Base-by-base conservation (phyloP, 1,140 invertebrate species). In the Hyposmocoma kahamanoa region DNA sequence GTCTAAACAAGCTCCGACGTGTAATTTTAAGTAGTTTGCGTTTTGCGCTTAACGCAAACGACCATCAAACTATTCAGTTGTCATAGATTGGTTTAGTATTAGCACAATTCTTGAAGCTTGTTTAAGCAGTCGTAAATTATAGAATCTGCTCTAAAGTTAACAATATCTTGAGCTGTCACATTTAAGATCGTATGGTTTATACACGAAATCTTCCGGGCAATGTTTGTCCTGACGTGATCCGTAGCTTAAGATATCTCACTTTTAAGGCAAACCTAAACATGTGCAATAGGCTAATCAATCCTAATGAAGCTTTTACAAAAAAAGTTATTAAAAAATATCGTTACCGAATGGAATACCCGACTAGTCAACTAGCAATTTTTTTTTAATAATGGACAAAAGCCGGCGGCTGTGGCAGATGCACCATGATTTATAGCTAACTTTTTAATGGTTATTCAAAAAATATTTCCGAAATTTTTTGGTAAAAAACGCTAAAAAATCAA, bases 371-470 rank as follows among this genome's bases (percentile, higher is more conserved):
- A 59, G 43, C 50, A 36, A 44, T 15, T 42, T 62, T 56, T 53
- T 54, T 49, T 22, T 50, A 55, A 56, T 49, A 50, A 56, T 49
- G 47, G 53, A 34, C 53, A 56, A 50, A 8, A 22, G 55, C 55
- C 55, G 2, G 41, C 28, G 46, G 62, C 50, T n/a, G 21, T 18
- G 54, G 56, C 67, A 63, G 62, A 61, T 66, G 66, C 42, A 45
- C 38, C 26, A 59, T 69, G 67, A 69, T 69, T 66, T 61, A 69
- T 66, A 48, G 52, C 45, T 22, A 39, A 53, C 51, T 65, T 69
- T 66, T 69, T 69, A 66, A 69, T 66, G 62, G 63, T 59, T 63
- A 66, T 69, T 55, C 60, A 44, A 66, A 69, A 67, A 49, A 61
- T 66, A 66, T 66, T 61, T 55, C 42, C 53, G 45, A n/a, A n/a